Evolutionary conservation across 2,797 vertebrate species (phyloP), one percentile per base, ranked within the genome.

Genomic region (Enteromius thamalakanensis): DNA sequence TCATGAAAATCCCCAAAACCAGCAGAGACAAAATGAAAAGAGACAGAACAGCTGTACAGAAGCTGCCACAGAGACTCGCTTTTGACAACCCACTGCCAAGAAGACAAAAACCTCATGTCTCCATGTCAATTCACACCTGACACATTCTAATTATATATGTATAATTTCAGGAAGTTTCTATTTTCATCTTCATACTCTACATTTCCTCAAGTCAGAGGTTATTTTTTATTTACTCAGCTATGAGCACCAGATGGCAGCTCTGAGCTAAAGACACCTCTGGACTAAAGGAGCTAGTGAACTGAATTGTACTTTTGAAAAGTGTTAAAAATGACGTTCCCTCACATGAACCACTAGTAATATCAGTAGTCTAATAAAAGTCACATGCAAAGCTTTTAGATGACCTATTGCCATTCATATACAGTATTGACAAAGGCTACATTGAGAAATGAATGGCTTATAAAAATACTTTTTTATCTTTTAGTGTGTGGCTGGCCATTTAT

Each of bases 11-110:
- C 65, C 55, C 71, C 65, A 85, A 82, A 77, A 7, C 62, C 34
- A 62, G 23, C 64, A 82, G 77, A 75, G 72, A 87, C 23, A 69
- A 80, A 37, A 80, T 83, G 58, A 83, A 83, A 62, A 80, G 72
- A 60, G 80, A 85, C 26, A 68, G 71, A 53, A 72, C 75, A 55
- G 42, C 23, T 1, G 60, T 37, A 7, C 58, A 32, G 37, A 79
- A 34, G 3, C 72, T 80, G 53, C n/a, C 79, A 37, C 51, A 75
- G 34, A 75, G 60, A 47, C 40, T 7, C 10, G 8, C 26, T 37
- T 81, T 58, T 74, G 60, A 86, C 74, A 49, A 62, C 69, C 49
- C 29, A 60, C 64, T 75, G 23, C 32, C 37, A 11, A 37, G 42
- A 75, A 71, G 17, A 65, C 62, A 85, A 79, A 65, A 42, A 75